These are phyloP conservation scores for Mizuhopecten yessoensis DNA, from an alignment of 1,140 invertebrate species.

Conservation along the genomic window DNA sequence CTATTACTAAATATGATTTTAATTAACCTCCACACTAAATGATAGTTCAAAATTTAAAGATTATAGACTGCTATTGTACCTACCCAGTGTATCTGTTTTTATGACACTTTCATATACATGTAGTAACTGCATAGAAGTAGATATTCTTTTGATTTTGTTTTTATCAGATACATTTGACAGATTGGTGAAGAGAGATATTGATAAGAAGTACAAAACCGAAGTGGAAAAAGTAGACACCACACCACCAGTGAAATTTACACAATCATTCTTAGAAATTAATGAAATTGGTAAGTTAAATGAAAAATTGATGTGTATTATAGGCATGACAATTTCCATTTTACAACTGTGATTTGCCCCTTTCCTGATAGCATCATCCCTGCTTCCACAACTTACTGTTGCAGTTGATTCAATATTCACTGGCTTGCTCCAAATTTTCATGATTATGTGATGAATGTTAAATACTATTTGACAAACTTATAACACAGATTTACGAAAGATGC, in stretches of 20 bases:
- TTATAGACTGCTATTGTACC: too few species aligned
- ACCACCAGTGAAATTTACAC: not conserved
- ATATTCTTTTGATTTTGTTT: too few species aligned
- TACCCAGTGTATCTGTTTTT: too few species aligned
- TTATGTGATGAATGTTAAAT: not conserved
- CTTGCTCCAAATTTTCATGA: not conserved
- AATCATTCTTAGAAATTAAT: conserved; percentile 16
- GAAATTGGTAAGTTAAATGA: not conserved
- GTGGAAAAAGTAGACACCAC: not conserved
- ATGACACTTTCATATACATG: too few species aligned
- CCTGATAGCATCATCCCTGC: not conserved
- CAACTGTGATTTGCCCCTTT: too few species aligned
- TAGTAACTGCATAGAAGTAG: too few species aligned
- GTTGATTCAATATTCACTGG: too few species aligned
- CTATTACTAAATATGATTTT: too few species aligned
- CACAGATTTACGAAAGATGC: too few species aligned
- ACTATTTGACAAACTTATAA: too few species aligned
- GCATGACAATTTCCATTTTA: not conserved
- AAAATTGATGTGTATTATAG: not conserved
- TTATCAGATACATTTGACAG: not conserved
- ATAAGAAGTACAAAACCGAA: not conserved
- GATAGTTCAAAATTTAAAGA: too few species aligned
- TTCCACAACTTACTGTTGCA: not conserved
- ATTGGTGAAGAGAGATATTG: not conserved
- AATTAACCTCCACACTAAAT: too few species aligned